A percentile compares a stretch with the other conserved stretches of the same genome.
Evolutionary conservation across 2,113 vertebrate species (phyloP).

Genomic region (Micronycteris hirsuta): DNA sequence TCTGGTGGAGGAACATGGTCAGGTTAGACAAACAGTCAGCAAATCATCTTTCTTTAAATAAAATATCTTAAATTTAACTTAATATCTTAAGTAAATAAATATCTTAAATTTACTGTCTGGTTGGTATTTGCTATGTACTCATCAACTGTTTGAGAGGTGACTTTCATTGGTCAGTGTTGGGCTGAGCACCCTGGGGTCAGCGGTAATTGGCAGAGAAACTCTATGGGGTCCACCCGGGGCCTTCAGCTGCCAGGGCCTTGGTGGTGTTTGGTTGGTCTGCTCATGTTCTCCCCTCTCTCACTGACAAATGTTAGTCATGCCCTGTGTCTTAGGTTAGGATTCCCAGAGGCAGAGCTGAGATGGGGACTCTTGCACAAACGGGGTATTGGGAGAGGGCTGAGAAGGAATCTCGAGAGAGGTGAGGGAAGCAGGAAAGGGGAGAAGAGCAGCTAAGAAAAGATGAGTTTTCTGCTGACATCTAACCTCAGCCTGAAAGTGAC

Average conservation of each 20-base stretch:
- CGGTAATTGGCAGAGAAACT: background rate
- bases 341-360: background rate
- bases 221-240: background rate
- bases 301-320: background rate
- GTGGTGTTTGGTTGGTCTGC: background rate
- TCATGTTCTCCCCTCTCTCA: background rate
- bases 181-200: background rate
- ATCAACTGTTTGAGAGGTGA: background rate
- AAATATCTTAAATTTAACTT: background rate
- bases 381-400: background rate
- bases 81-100: background rate
- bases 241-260: background rate
- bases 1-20: background rate
- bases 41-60: background rate
- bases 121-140: background rate
- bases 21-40: background rate
- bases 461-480: background rate
- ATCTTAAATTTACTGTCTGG: background rate
- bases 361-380: background rate
- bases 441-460: background rate
- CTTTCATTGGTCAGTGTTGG: background rate
- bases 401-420: background rate
- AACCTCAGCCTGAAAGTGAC: background rate
- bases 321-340: background rate
- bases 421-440: background rate